Percentiles rank a stretch among this genome's conserved stretches.
Conservation (phyloP, 2,797 vertebrate genomes). For the Xiphophorus birchmanni region DNA sequence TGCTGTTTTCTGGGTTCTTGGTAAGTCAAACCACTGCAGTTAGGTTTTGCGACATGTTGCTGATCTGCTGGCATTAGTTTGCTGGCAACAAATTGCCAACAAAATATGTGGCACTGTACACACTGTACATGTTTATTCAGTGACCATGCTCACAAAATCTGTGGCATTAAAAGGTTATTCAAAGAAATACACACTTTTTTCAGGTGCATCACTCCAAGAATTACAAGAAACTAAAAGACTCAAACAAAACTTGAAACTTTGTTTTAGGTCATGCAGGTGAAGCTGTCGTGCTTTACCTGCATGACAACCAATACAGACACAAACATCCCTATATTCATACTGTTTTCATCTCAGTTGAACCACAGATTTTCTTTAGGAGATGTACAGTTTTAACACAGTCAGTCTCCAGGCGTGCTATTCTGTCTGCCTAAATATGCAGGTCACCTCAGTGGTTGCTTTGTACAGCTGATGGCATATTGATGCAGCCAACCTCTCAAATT, state of each 20-base stretch:
- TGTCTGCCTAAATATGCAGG: not conserved
- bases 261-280: not conserved
- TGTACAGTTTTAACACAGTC: not conserved
- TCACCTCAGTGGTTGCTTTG: not conserved
- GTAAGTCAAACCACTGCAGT: conserved; percentile 71
- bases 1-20: conserved; percentile 92
- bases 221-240: not conserved
- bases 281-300: not conserved
- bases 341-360: not conserved
- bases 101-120: not conserved
- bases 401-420: not conserved
- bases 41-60: not conserved
- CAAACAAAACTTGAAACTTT: not conserved
- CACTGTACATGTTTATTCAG: not conserved
- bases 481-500: not conserved
- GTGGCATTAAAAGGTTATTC: not conserved
- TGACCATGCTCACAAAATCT: not conserved
- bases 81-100: not conserved
- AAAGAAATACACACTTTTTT: not conserved
- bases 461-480: not conserved
- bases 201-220: not conserved
- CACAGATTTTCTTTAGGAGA: not conserved
- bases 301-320: not conserved
- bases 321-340: not conserved
- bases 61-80: not conserved